phyloP scores from a whole-genome alignment of 2,797 vertebrate species.

The Argya squamiceps region DNA sequence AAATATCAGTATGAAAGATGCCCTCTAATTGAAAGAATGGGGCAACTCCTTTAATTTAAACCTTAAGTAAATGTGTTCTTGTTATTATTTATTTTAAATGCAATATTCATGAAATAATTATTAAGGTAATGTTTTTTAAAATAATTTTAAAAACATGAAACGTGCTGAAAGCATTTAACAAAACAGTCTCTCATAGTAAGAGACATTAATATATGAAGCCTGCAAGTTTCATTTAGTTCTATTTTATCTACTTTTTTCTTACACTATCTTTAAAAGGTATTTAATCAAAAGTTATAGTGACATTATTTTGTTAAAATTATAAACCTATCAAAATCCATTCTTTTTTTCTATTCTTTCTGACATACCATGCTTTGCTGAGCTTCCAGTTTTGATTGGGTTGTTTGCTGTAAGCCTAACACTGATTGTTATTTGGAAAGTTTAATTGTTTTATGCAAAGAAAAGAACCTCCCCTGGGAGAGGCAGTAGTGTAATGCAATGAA shows the following conservation, averaged over 20 bases:
- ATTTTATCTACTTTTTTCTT: background rate
- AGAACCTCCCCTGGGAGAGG: background rate
- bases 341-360: background rate
- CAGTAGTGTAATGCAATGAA: background rate
- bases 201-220: background rate
- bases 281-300: background rate
- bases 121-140: background rate
- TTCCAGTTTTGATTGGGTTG: background rate
- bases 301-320: background rate
- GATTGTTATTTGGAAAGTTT: background rate
- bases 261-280: background rate
- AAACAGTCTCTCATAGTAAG: background rate
- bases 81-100: background rate
- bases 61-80: background rate
- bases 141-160: background rate
- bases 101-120: background rate
- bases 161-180: background rate
- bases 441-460: background rate
- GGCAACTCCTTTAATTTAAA: background rate
- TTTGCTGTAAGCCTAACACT: background rate
- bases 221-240: background rate
- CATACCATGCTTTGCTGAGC: accelerated
- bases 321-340: background rate
- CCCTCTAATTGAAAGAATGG: background rate
- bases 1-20: background rate